Conservation (phyloP, 2,888 invertebrate genomes). For the Drosophila fungiperda region DNA sequence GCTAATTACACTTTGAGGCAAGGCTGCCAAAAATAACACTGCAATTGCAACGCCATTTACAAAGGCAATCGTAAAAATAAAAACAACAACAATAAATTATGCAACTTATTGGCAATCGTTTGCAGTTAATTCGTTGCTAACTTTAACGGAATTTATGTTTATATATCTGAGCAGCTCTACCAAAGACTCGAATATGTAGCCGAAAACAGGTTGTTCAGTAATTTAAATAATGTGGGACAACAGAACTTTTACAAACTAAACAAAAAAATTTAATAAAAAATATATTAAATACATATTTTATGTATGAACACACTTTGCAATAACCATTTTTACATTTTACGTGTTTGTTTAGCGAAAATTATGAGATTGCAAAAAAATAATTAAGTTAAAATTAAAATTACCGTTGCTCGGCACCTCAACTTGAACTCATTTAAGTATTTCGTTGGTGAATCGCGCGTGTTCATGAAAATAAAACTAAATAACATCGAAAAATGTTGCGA, state of each 20-base stretch:
- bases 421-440: slow-evolving; percentile 63
- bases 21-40: slow-evolving; percentile 42
- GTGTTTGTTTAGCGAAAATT: slow-evolving; percentile 46
- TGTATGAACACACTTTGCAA: too few species aligned
- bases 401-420: slow-evolving; percentile 27
- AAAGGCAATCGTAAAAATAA: background rate
- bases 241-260: background rate
- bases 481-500: slow-evolving; percentile 23
- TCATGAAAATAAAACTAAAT: slow-evolving; percentile 28
- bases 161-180: background rate
- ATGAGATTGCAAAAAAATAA: slow-evolving; percentile 49
- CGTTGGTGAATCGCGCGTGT: slow-evolving; percentile 52
- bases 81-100: background rate
- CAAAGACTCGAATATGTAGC: background rate
- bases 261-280: background rate
- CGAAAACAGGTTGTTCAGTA: background rate
- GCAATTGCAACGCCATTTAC: slow-evolving; percentile 30
- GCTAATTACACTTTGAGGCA: slow-evolving; percentile 51
- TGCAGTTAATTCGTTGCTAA: background rate
- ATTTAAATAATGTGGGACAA: background rate
- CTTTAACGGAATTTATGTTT: background rate
- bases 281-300: too few species aligned
- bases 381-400: slow-evolving; percentile 30
- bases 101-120: slow-evolving; percentile 4
- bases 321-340: slow-evolving; percentile 15